Conservation (phyloP, 2,797 vertebrate species). For the Periparus ater region DNA sequence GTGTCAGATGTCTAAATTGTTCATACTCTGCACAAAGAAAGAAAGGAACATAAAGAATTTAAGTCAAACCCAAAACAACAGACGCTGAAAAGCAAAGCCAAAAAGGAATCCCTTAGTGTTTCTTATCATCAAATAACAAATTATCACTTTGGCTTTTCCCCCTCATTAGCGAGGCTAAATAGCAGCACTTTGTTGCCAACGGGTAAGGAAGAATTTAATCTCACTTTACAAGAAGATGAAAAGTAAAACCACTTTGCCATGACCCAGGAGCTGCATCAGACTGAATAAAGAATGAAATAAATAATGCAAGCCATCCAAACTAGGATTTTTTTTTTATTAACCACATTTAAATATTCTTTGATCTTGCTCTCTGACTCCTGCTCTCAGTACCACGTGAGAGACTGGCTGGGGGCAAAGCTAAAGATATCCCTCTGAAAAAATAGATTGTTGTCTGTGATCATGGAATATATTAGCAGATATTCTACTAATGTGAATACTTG, state of each 20-base stretch:
- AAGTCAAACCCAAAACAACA: neutral
- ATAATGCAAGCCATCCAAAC: slow-evolving; percentile 32
- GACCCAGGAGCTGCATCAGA: neutral
- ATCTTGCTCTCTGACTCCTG: neutral
- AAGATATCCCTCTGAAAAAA: neutral
- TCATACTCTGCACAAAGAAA: neutral
- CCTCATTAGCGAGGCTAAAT: neutral
- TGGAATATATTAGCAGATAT: neutral
- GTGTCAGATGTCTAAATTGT: neutral
- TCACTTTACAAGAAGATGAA: neutral
- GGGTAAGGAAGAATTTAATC: neutral
- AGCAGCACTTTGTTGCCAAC: neutral
- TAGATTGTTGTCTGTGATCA: neutral
- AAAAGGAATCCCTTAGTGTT: neutral
- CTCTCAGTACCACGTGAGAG: neutral
- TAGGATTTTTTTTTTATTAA: slow-evolving; percentile 27
- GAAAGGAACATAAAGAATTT: neutral
- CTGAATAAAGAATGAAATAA: neutral
- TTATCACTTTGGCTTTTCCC: neutral
- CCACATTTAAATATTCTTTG: slow-evolving; percentile 12
- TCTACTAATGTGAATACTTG: neutral
- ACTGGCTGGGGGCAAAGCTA: neutral
- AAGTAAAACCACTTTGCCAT: neutral
- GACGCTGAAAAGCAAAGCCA: neutral
- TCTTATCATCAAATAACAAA: neutral